Evolutionary conservation across 2,888 invertebrate species (phyloP).

Genomic region (Pecten maximus): DNA sequence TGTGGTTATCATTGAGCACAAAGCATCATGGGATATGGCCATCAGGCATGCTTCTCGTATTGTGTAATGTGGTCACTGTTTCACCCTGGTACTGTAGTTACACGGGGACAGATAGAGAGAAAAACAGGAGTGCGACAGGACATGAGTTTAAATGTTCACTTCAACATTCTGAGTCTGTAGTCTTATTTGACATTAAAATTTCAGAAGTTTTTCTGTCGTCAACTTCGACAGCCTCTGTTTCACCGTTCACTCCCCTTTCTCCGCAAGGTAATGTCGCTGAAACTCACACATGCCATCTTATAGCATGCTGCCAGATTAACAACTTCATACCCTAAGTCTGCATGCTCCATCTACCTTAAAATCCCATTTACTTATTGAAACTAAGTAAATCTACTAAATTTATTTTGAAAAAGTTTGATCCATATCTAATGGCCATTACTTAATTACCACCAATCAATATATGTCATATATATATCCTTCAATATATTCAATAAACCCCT

Average conservation of each 20-base stretch:
- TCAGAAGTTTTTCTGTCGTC: constrained; percentile 51
- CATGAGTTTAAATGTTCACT: background rate
- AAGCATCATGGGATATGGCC: background rate
- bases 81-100: background rate
- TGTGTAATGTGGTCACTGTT: background rate
- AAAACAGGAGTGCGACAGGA: background rate
- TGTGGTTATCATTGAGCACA: background rate
- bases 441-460: too few species aligned
- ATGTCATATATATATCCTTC: too few species aligned
- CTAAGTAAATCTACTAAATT: background rate
- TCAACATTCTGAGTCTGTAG: background rate
- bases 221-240: constrained; percentile 46
- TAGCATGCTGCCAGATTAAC: constrained; percentile 3
- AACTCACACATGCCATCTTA: background rate
- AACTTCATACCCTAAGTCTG: background rate
- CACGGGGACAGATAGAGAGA: background rate
- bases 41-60: background rate
- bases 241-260: constrained; percentile 44
- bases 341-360: background rate
- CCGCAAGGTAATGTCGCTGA: constrained; percentile 44
- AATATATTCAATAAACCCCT: too few species aligned
- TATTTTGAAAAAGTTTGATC: background rate
- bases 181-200: constrained; percentile 35
- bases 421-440: too few species aligned
- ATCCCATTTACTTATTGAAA: background rate